Evolutionary conservation across 2,888 invertebrate genomes (phyloP), one percentile per base, ranked within the genome.

Genomic region (Campoletis raptor): DNA sequence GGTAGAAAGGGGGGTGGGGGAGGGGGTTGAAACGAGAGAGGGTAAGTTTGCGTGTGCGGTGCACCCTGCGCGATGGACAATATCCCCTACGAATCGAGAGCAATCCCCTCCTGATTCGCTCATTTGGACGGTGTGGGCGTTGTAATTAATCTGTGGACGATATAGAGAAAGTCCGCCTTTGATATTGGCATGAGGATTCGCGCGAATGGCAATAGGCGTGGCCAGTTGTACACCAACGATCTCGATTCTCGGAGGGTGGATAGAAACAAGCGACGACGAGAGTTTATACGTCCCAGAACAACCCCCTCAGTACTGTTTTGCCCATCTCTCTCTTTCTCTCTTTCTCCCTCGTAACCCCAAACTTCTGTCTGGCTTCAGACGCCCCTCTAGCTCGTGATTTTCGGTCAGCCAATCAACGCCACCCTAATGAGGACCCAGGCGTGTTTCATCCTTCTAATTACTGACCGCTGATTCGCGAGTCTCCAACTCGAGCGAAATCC

Each of bases 91-190:
- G 83, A 85, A 74, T 74, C 67, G 57, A 76, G 76, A 57, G 67
- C 21, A 45, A 48, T 64, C 48, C 66, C 80, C 73, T 74, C 45
- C 74, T 83, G 85, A 85, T 87, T 83, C 78, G 87, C 90, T 93
- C 93, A 93, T 93, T 93, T 93, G 93, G 91, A 91, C 91, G 92
- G 66, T 45, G 87, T 93, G 93, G 94, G 94, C 93, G 94, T 93
- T 91, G 93, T 94, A 94, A 94, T 94, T 94, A 94, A 92, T 93
- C 91, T 87, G 81, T 64, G 85, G 61, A 70, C 64, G 69, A 76
- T 73, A 67, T 77, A 81, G 69, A 90, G 92, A 92, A 91, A 21
- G 69, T 92, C 93, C 93, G 93, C 93, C 94, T 93, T 93, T 93
- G 92, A 92, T 91, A 90, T 92, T 86, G 88, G 87, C 69, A 54